Percentiles rank a stretch among this genome's conserved stretches.
Conservation (phyloP, 2,797 vertebrate species). For the Parambassis ranga region DNA sequence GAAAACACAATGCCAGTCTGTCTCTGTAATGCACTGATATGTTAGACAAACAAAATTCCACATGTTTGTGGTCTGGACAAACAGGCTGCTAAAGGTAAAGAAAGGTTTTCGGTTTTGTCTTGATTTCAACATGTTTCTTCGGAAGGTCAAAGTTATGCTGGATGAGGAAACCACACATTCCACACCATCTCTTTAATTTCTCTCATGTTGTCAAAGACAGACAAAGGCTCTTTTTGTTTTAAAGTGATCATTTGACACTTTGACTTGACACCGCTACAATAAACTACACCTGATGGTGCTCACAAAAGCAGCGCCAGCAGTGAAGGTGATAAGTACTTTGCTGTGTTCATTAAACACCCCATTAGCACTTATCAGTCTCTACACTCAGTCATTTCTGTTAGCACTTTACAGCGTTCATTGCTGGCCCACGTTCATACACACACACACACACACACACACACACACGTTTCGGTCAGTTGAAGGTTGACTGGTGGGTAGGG, state of each 20-base stretch:
- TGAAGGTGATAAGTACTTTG: constrained; percentile 49
- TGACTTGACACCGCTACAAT: too few species aligned
- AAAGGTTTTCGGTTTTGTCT: not conserved
- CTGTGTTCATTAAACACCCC: constrained; percentile 41
- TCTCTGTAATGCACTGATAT: not conserved
- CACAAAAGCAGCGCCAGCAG: not conserved
- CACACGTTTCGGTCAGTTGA: constrained; percentile 9
- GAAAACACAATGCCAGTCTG: not conserved
- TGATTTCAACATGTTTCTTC: too few species aligned
- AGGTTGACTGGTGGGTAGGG: constrained; percentile 1
- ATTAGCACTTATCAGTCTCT: constrained; percentile 46
- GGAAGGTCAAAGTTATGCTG: not conserved
- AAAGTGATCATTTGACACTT: not conserved
- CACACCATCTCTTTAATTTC: not conserved
- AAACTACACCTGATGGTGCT: too few species aligned
- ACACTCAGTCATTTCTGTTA: constrained; percentile 20
- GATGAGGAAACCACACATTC: not conserved
- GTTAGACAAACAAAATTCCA: not conserved
- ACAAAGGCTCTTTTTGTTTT: not conserved
- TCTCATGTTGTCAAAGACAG: too few species aligned
- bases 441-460: not conserved
- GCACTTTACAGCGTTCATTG: not conserved
- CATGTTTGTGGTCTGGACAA: not conserved
- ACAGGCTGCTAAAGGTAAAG: not conserved
- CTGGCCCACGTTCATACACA: not conserved